Evolutionary conservation across 2,797 vertebrate genomes (phyloP).

Genomic region (Vespertilio murinus): DNA sequence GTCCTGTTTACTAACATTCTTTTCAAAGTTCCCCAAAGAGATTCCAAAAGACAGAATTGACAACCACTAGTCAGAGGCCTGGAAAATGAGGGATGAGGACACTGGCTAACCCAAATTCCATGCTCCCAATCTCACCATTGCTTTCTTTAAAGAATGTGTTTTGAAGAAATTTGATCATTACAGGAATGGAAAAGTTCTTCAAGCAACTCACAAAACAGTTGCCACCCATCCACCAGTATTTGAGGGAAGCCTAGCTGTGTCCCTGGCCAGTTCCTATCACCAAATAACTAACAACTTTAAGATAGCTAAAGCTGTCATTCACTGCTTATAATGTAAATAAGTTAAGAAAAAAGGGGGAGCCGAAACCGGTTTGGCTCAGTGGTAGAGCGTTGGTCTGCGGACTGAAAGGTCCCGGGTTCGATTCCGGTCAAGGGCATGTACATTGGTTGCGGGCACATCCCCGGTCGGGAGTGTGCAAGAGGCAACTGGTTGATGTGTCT

Average conservation of each 20-base stretch:
- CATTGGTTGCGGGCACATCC: too few species aligned
- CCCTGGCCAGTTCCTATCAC: not conserved
- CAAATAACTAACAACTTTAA: conserved; percentile 47
- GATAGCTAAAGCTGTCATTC: not conserved
- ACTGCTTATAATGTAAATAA: conserved; percentile 32
- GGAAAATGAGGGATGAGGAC: not conserved
- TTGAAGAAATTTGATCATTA: not conserved
- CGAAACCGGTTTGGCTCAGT: too few species aligned
- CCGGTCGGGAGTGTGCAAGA: too few species aligned
- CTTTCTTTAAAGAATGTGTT: not conserved
- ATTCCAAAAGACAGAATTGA: not conserved
- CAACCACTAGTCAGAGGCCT: not conserved
- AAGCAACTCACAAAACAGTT: conserved; percentile 21
- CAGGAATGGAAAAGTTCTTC: conserved; percentile 1
- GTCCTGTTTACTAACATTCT: not conserved
- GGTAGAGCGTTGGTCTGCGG: too few species aligned
- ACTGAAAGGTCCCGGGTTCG: too few species aligned
- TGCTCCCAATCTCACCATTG: not conserved
- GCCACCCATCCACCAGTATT: not conserved
- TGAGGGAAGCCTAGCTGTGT: not conserved
- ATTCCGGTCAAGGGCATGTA: too few species aligned
- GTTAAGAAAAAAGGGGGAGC: not conserved
- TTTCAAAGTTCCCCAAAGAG: not conserved
- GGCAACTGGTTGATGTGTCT: too few species aligned
- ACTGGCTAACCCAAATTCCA: not conserved